Percentiles rank a stretch among this genome's conserved stretches.
phyloP scores from a whole-genome alignment of 2,888 invertebrate species.

The Euplexia lucipara region DNA sequence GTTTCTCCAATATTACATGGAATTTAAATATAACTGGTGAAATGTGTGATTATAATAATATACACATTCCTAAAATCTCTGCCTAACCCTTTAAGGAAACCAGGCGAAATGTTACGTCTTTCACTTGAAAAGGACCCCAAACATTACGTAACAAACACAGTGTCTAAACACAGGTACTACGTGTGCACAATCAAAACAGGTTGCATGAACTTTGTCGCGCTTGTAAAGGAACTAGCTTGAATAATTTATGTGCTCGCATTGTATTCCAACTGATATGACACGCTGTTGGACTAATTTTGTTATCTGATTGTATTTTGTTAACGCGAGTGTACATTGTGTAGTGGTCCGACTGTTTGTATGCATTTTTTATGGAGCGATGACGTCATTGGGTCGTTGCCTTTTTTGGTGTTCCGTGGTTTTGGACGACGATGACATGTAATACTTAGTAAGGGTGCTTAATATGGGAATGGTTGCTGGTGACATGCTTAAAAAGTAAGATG shows the following conservation, averaged over 20 bases:
- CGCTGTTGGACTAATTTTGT: constrained; percentile 47
- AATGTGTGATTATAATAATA: too few relatives aligned
- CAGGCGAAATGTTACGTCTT: not conserved
- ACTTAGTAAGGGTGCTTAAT: not conserved
- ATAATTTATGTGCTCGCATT: constrained; percentile 57
- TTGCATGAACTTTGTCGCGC: constrained; percentile 52
- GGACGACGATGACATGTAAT: not conserved
- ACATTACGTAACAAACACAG: constrained; percentile 36
- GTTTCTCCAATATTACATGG: too few relatives aligned
- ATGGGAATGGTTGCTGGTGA: not conserved
- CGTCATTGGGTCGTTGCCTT: constrained; percentile 36
- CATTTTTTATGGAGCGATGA: constrained; percentile 46
- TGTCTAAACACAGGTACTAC: constrained; percentile 31
- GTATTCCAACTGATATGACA: constrained; percentile 59
- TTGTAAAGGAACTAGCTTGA: constrained; percentile 48
- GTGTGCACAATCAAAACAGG: constrained; percentile 39
- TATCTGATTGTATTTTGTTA: constrained; percentile 59
- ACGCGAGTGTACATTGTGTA: constrained; percentile 36
- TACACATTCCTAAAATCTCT: too few relatives aligned
- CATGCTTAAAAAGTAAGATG: too few relatives aligned
- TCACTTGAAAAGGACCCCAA: constrained; percentile 31
- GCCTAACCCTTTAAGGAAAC: not conserved
- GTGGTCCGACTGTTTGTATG: constrained; percentile 24
- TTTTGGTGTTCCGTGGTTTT: not conserved
- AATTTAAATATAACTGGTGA: too few relatives aligned